Evolutionary conservation across 2,113 vertebrate species (phyloP), one percentile per base, ranked within the genome.

Genomic region (Sebastes fasciatus): DNA sequence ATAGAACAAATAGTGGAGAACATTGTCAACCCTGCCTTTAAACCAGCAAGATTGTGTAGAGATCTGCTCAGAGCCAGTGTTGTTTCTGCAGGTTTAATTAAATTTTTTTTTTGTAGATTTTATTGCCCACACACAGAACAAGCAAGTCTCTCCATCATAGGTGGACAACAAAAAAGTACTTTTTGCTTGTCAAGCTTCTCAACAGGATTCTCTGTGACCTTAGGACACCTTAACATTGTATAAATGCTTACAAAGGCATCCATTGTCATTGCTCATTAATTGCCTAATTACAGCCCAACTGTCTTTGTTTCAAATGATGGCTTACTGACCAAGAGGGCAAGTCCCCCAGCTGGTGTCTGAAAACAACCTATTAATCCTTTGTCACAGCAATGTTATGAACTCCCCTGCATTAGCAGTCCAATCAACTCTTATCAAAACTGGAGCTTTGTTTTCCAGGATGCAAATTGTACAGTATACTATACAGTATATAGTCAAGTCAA

Each of bases 261-360:
- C 3, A 66, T 92, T 93, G 90, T 94, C 89, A 93, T 93, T 93
- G 90, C 83, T 94, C 94, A 93, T 94, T 94, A 95, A 88, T 92
- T 92, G 71, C 89, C 81, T 94, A 93, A 95, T 96, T 93, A 80
- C 92, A 71, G 85, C 66, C 93, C 90, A 92, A 94, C 92, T 94
- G 93, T 90, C 85, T 83, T 86, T 83, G 76, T 94, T 94, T 93
- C 83, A 81, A 90, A 91, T 88, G 89, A 89, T 80, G 88, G 80
- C 89, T 91, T 90, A 73, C 87, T 94, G 93, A 95, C 91, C 92
- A 84, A 85, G 84, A 90, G 92, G 91, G 88, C 89, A 91, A 70
- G 64, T 89, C 83, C 90, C 71, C 85, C 93, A 94, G 93, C 92
- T 95, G 94, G 84, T 89, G 87, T 88, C 85, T 89, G 75, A 91